Base-by-base conservation (phyloP, 2,113 vertebrate species). In the Lepus timidus region DNA sequence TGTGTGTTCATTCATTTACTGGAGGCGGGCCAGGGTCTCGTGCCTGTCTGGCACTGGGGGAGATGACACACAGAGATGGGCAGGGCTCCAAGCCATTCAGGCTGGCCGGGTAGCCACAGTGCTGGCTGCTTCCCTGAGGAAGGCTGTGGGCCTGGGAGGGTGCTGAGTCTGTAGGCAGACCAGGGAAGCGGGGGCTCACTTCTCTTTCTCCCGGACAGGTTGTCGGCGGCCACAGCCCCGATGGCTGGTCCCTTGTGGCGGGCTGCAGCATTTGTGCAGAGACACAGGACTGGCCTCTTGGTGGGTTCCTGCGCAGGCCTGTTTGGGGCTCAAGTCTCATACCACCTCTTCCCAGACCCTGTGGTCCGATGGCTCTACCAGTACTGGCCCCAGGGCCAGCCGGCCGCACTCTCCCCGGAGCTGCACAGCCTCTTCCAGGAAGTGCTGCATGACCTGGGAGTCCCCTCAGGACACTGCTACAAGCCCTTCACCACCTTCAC, bases 311-410 rank as follows among this genome's bases (percentile, higher is more conserved):
- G 99, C 19, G 13, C 98, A 4, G 98, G 99, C 39, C 98, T 99
- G 4, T 99, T 99, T 33, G 98, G 98, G 0, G 97, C 97, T 81
- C 98, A 99, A 75, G 93, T 99, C 73, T 99, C 99, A 11, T 98
- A 99, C 96, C 99, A 99, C 0, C 96, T 98, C 23, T 98, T 99
- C 89, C 99, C 99, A 1, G 98, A 99, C 83, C 88, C 97, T 25
- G 98, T 98, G 0, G 98, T 99, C 96, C 98, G 87, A 31, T 98
- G 98, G 95, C 79, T 99, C 25, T 99, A 99, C 49, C 99, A 99
- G 95, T 99, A 99, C 96, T 99, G 99, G 99, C 93, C 96, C 73
- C 98, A 98, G 91, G 99, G 99, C 85, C 97, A 98, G 86, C 99
- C 99, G 0, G 98, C 97, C 33, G 85, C 90, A 0, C 80, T 97